Evolutionary conservation across 2,888 invertebrate genomes (phyloP), one percentile per base, ranked within the genome.

Genomic region (Bombyx huttoni): DNA sequence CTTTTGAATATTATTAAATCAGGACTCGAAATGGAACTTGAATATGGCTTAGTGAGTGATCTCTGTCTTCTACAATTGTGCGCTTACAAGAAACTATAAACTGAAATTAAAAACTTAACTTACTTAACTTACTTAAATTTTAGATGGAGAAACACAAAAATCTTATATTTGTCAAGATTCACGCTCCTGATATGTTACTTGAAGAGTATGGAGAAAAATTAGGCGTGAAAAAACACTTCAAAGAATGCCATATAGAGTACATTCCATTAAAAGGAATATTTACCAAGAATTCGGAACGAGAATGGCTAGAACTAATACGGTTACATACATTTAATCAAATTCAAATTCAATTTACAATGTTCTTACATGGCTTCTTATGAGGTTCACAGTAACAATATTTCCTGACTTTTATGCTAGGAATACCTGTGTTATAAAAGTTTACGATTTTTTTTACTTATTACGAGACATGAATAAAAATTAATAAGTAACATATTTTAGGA

Each of bases 1-100:
- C 52, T 75, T 8, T 52, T 60, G 13, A 73, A 67, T 53, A 55
- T 68, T 12, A 53, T 65, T 49, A 60, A 59, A 51, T 53, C 64
- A 14, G 74, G 74, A 1, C 58, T 78, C 13, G 56, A 53, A 53
- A 35, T 53, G 13, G 51, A 53, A 49, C 12, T 47, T 8, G 53
- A 53, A 46, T 13, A n/a, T 40, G 51, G 51, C 34, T 34, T 51
- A 34, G 51, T 51, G 48, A 40, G 48, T 48, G 14, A 40, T 12
- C 13, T 12, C 7, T 8, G 46, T 14, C 12, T 34, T 13, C 14
- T 14, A 8, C 7, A 49, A 49, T 49, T 13, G 12, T 49, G 9
- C 13, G 8, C 8, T 33, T 40, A 24, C 24, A 24, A 24, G 24
- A 24, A 24, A 24, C 5, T 24, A 1, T 24, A 24, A 24, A 24